These are phyloP conservation scores for Gryllus longicercus DNA, from an alignment of 2,888 invertebrate genomes.

Conservation along the genomic window DNA sequence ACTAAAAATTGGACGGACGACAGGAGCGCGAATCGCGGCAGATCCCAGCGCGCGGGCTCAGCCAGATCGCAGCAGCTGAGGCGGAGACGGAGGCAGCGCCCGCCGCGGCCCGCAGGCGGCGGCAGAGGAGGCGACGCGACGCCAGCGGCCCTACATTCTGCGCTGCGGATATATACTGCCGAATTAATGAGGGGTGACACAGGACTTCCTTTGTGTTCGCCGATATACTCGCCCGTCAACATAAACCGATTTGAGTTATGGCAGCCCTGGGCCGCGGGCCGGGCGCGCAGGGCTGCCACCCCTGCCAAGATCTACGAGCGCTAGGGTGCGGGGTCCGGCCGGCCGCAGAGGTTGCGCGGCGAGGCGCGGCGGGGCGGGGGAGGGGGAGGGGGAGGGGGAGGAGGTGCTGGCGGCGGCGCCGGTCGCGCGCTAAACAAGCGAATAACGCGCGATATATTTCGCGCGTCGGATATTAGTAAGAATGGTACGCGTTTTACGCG, in stretches of 20 bases:
- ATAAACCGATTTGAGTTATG: conserved; percentile 17
- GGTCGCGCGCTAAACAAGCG: background rate
- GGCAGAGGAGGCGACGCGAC: too few species aligned
- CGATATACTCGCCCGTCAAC: conserved; percentile 17
- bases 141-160: background rate
- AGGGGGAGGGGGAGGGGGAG: background rate
- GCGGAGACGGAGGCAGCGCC: too few species aligned
- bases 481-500: background rate
- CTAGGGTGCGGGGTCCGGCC: background rate
- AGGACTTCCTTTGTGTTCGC: conserved; percentile 17
- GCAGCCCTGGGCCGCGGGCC: background rate
- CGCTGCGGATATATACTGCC: conserved; percentile 4
- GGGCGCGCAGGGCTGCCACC: background rate
- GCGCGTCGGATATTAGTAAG: background rate
- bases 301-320: background rate
- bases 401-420: background rate
- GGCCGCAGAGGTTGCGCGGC: background rate
- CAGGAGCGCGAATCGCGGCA: too few species aligned
- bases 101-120: too few species aligned
- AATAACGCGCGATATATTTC: background rate
- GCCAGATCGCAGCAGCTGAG: too few species aligned
- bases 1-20: too few species aligned
- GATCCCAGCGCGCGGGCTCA: too few species aligned
- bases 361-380: background rate
- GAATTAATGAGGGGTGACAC: conserved; percentile 17